Evolutionary conservation across 2,797 vertebrate species (phyloP), one percentile per base, ranked within the genome.

Genomic region (Morus bassanus): DNA sequence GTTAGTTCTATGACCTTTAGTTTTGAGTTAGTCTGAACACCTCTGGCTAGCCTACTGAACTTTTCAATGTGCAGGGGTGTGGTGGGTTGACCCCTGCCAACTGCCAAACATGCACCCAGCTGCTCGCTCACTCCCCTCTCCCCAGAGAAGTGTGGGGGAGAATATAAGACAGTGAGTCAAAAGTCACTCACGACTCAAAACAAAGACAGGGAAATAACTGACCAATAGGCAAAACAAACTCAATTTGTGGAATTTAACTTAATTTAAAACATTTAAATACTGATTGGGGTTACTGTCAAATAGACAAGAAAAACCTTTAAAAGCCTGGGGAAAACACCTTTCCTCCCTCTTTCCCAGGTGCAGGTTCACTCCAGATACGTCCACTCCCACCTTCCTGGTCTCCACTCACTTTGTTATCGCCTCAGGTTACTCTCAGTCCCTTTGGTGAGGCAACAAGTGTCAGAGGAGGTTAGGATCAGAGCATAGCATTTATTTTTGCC

Each of bases 41-140:
- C 8, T 45, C 43, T 81, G 33, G 28, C 43, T 39, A 64, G 13
- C 16, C 25, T 76, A 76, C 18, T 76, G 28, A 76, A 64, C 8
- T 57, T 45, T 43, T 48, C 14, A 57, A 33, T 10, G 24, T 46
- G 10, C 33, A n/a, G 9, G 21, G 11, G 6, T 0, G 0, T 39
- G 33, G 10, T 25, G 13, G 7, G 17, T 39, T 59, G 37, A 39
- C 24, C 13, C 6, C 21, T 65, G 18, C 3, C 45, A 67, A 46
- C 30, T 67, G 25, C 11, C n/a, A 61, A 46, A 60, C 15, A 53
- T 8, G 22, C 25, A 48, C 16, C 35, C 16, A 63, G 23, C 19
- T 63, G 13, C 41, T 61, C 0, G 1, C 14, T 79, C 15, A 46
- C 35, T 50, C 17, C 6, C 10, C 11, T 7, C 9, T 72, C 17